Base-by-base conservation (phyloP, 2,113 vertebrate genomes). In the Spea bombifrons region DNA sequence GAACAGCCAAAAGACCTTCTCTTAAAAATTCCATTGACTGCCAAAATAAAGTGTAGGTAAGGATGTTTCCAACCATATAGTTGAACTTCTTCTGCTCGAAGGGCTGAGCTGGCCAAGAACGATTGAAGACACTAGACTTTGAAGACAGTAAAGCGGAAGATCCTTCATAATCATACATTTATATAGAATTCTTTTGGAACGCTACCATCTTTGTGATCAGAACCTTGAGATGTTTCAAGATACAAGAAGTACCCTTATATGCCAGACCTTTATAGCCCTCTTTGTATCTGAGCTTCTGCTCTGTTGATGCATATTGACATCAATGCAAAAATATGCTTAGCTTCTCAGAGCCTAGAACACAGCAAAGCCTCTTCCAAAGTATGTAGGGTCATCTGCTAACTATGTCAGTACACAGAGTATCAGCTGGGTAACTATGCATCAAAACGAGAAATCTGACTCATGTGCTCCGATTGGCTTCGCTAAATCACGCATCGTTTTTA, bases 131-230 rank as follows among this genome's bases (percentile, higher is more conserved):
- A 30, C 46, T 43, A 10, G 47, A 49, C 43, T n/a, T 43, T 77
- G 46, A 63, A 49, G 5, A 64, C 8, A 3, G 5, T 30, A 59
- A 70, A 63, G 53, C 68, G 61, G n/a, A 77, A 77, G 8, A 68
- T 13, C 30, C 49, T 69, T n/a, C 57, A 15, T 68, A 66, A 66
- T 70, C 16, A 61, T 53, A 77, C 53, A 63, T 43, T 63, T 69
- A 77, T 46, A 63, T 48, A 55, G 67, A 70, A 67, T 71, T 77
- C 49, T 61, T 53, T 69, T 55, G 47, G 30, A 77, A 46, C 61
- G 55, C 66, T 61, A 77, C 75, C 66, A 57, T 65, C 63, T 63
- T 77, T 77, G 55, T 77, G 66, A 77, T 77, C 75, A 63, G 16
- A 77, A 46, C 53, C 67, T 44, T 70, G 46, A 77, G 66, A 63